Conservation (phyloP, 2,888 invertebrate species). For the Ischnus inquisitorius region DNA sequence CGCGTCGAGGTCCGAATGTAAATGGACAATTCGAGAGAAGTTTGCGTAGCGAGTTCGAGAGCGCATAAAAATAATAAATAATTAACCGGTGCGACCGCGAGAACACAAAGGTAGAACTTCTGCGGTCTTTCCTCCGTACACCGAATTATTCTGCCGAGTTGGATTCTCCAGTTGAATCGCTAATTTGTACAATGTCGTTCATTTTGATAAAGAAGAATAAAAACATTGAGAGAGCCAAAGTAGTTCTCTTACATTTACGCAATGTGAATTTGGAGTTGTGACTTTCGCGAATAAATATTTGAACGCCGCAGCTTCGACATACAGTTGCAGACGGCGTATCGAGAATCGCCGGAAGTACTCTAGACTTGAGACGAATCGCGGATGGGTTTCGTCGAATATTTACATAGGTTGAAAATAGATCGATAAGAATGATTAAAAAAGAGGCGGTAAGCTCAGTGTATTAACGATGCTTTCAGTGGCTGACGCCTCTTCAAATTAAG, state of each 20-base stretch:
- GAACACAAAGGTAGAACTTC: slow-evolving; percentile 1
- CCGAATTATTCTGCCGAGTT: not conserved
- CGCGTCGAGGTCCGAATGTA: not conserved
- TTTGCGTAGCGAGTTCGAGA: not conserved
- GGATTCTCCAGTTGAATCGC: not conserved
- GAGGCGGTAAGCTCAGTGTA: no score
- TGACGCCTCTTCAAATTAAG: no score
- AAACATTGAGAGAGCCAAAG: not conserved
- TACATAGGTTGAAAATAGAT: no score
- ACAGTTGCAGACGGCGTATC: no score
- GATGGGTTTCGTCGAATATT: no score
- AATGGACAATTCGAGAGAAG: not conserved
- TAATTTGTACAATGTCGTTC: not conserved
- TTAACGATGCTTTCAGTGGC: no score
- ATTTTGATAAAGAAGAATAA: not conserved
- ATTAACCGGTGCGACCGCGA: not conserved
- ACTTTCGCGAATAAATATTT: not conserved
- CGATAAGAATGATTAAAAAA: no score
- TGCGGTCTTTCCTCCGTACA: not conserved
- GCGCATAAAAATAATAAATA: slow-evolving; percentile 4
- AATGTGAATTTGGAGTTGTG: not conserved
- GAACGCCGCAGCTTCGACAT: no score
- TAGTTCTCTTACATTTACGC: not conserved
- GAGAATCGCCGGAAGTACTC: no score
- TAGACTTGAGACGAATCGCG: no score